These are phyloP conservation scores for Troilus luridus DNA, from an alignment of 2,888 invertebrate genomes.

Conservation along the genomic window DNA sequence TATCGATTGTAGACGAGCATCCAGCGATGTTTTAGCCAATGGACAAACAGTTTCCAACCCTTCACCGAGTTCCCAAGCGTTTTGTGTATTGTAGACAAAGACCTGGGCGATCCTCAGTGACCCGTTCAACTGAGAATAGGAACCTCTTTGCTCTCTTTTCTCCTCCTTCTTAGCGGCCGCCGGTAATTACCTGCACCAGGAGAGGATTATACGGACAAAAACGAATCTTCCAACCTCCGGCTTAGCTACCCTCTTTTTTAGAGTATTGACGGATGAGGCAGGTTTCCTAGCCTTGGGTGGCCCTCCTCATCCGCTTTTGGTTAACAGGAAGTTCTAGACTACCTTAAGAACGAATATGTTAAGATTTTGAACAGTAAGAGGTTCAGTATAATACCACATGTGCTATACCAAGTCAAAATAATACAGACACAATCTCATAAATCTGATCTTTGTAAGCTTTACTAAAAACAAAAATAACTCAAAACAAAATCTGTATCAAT, in stretches of 20 bases:
- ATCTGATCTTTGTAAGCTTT: too few relatives aligned
- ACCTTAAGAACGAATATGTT: not conserved
- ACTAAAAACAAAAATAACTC: too few relatives aligned
- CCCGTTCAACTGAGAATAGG: slow-evolving; percentile 31
- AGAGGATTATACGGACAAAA: slow-evolving; percentile 27
- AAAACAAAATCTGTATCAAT: too few relatives aligned
- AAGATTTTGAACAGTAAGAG: not conserved
- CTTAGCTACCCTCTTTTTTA: slow-evolving; percentile 14
- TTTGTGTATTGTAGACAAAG: not conserved
- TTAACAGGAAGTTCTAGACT: not conserved
- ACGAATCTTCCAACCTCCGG: slow-evolving; percentile 18
- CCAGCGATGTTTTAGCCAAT: not conserved
- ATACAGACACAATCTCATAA: not conserved
- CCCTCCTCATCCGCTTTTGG: not conserved
- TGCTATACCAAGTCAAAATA: not conserved
- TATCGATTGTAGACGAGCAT: not conserved
- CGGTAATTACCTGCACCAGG: not conserved
- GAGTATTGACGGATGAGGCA: not conserved
- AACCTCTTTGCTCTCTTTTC: slow-evolving; percentile 18
- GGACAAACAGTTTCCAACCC: not conserved
- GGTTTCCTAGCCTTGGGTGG: not conserved
- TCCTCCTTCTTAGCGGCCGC: not conserved
- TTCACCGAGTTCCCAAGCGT: not conserved
- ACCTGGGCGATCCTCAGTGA: not conserved
- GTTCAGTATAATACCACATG: not conserved